phyloP scores from a whole-genome alignment of 2,797 vertebrate species.

The Nyctalus aviator region DNA sequence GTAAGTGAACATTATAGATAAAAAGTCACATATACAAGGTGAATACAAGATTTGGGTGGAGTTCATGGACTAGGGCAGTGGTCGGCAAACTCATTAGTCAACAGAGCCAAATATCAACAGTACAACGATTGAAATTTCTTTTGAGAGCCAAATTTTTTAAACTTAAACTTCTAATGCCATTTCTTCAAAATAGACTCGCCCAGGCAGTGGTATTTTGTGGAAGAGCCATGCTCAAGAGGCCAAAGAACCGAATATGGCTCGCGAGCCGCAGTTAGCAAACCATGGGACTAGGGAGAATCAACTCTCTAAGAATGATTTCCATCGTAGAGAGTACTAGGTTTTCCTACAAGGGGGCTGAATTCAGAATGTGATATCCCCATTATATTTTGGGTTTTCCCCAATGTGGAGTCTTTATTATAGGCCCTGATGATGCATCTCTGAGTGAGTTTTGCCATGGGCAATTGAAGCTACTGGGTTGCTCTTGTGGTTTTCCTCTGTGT shows the following conservation, averaged over 20 bases:
- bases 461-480: constrained; percentile 35
- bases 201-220: too few relatives aligned
- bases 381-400: not conserved
- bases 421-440: not conserved
- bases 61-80: not conserved
- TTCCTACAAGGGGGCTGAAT: not conserved
- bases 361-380: not conserved
- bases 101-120: too few relatives aligned
- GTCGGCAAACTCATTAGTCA: too few relatives aligned
- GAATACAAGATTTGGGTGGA: not conserved
- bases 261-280: too few relatives aligned
- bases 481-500: constrained; percentile 62
- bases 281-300: not conserved
- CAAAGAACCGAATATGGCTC: too few relatives aligned
- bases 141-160: too few relatives aligned
- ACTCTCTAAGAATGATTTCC: not conserved
- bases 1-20: not conserved
- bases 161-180: too few relatives aligned
- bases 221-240: too few relatives aligned
- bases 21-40: not conserved
- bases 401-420: not conserved
- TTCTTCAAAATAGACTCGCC: too few relatives aligned
- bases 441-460: constrained; percentile 3
- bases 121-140: too few relatives aligned
- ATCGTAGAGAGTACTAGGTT: not conserved